These are phyloP conservation scores for Lepidocolaptes lacrymiger DNA, from an alignment of 2,797 vertebrate species.

Conservation along the genomic window DNA sequence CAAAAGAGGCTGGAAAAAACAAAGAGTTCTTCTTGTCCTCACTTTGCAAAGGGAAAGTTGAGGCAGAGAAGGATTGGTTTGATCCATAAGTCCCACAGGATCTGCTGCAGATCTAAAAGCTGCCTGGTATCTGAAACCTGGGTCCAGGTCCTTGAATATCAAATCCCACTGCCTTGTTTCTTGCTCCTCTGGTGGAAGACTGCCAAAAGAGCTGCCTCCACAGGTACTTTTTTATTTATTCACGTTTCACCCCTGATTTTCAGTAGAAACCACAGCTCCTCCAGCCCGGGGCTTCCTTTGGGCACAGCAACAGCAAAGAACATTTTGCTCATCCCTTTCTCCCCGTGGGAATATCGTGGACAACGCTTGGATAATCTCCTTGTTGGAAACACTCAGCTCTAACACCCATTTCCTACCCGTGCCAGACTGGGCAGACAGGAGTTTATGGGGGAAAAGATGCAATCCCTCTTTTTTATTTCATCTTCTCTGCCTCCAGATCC, in stretches of 20 bases:
- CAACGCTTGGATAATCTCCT: not conserved
- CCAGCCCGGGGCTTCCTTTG: not conserved
- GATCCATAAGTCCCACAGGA: not conserved
- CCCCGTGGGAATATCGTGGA: not conserved
- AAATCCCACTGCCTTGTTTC: not conserved
- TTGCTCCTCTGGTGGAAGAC: not conserved
- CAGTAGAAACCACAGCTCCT: not conserved
- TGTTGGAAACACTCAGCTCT: not conserved
- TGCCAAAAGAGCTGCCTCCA: not conserved
- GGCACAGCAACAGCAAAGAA: not conserved
- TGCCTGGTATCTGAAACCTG: not conserved
- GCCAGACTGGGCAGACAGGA: not conserved
- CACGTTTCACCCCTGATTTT: not conserved
- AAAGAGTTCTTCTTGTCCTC: not conserved
- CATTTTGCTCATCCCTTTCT: conserved; percentile 4
- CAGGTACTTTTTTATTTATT: not conserved
- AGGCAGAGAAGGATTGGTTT: not conserved
- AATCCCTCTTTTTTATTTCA: not conserved
- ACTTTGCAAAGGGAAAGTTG: not conserved
- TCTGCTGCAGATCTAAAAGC: not conserved
- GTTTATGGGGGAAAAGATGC: fast-evolving
- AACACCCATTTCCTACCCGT: not conserved
- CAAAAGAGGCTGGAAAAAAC: fast-evolving
- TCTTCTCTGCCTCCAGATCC: not conserved
- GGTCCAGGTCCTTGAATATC: not conserved